Evolutionary conservation across 2,888 invertebrate genomes (phyloP), one percentile per base, ranked within the genome.

Genomic region (Corythucha ciliata): DNA sequence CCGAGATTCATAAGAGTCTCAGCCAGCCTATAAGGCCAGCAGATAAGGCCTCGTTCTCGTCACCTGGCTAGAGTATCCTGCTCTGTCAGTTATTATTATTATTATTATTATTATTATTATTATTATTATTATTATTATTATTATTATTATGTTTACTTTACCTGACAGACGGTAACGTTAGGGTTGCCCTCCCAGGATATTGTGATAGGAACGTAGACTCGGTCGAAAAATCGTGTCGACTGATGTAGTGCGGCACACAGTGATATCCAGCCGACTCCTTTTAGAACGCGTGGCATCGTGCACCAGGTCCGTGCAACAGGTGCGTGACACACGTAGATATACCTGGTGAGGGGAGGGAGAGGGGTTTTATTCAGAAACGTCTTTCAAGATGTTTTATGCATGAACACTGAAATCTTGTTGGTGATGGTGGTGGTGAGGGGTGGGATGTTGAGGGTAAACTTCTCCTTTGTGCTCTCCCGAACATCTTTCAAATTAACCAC

Each of bases 241-340:
- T 93, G 91, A 61, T 90, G 90, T 2, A 90, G 67, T 47, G 83
- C 75, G 0, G 93, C 88, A 2, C 82, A 73, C 27, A 85, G 67
- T 41, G 83, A 82, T 58, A 93, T 89, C 68, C 81, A 79, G 45
- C 80, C 71, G 26, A 90, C 81, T 61, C 83, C 85, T 59, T 81
- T 82, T 65, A 81, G 79, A 40, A 87, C 90, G 51, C 81, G 75
- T 63, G 64, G 64, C 57, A 74, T 70, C 18, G 74, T 77, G 64
- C 78, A 78, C 70, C 76, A 72, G n/a, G 83, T 83, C 53, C 88
- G 76, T 0, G 93, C 93, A 56, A 84, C 76, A 0, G 89, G 82
- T 0, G 92, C 89, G 68, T 92, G 91, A 65, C 92, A 93, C 2
- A 94, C 92, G 70, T 91, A 94, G 63, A 94, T 87, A 72, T 92